Conservation (phyloP, 2,888 invertebrate species). For the Pristionchus mayeri region DNA sequence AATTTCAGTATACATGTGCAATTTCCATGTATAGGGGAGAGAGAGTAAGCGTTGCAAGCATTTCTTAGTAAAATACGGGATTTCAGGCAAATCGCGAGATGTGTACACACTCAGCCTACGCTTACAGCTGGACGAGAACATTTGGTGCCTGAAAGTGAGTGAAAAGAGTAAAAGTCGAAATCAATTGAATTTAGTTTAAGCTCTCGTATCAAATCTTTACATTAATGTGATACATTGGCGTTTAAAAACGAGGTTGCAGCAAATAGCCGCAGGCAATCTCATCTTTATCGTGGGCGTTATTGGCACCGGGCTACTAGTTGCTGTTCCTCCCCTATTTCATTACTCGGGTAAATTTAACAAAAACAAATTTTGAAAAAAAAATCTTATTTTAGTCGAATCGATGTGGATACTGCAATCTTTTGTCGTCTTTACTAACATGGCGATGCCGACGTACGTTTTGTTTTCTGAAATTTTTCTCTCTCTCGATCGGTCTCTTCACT, state of each 20-base stretch:
- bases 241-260: too few relatives aligned
- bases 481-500: too few relatives aligned
- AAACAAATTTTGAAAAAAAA: too few relatives aligned
- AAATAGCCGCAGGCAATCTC: background rate
- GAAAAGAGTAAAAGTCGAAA: too few relatives aligned
- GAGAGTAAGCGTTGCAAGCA: too few relatives aligned
- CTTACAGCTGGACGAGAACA: slow-evolving; percentile 32
- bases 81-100: background rate
- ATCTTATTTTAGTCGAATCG: background rate
- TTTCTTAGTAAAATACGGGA: too few relatives aligned
- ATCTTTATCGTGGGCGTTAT: background rate
- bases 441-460: slow-evolving; percentile 11
- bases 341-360: slow-evolving; percentile 14
- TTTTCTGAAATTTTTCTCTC: too few relatives aligned
- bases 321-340: background rate
- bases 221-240: too few relatives aligned
- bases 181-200: too few relatives aligned
- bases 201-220: too few relatives aligned
- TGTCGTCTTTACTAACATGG: slow-evolving; percentile 3
- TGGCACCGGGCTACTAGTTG: background rate
- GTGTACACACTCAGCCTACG: slow-evolving; percentile 36
- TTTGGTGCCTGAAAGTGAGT: slow-evolving; percentile 28
- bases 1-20: too few relatives aligned
- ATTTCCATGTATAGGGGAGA: too few relatives aligned
- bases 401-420: slow-evolving; percentile 30